Evolutionary conservation across 2,888 invertebrate species (phyloP).

Genomic region (Erebia palarica): DNA sequence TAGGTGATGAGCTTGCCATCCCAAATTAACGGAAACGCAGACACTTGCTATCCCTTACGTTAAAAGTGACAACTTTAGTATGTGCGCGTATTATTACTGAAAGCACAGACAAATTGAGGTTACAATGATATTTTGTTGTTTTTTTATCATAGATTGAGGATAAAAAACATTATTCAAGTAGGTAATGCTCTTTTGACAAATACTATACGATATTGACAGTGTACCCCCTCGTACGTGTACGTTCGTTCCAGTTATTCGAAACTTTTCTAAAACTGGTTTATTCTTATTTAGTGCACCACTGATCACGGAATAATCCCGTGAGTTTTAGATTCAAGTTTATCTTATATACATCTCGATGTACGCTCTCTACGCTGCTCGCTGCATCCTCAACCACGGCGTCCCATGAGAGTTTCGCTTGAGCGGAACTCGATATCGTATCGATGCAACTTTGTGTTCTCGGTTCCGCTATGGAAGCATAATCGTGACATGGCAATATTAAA

Average conservation of each 20-base stretch:
- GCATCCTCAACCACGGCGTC: slow-evolving; percentile 61
- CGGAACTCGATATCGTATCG: slow-evolving; percentile 49
- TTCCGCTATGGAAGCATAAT: slow-evolving; percentile 37
- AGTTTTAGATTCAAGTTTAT: slow-evolving; percentile 60
- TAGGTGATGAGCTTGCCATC: slow-evolving; percentile 30
- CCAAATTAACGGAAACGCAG: slow-evolving; percentile 31
- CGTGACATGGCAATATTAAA: slow-evolving; percentile 32
- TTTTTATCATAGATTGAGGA: too few species aligned
- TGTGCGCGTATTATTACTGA: slow-evolving; percentile 20
- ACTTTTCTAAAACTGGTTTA: slow-evolving; percentile 13
- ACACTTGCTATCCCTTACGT: slow-evolving; percentile 24
- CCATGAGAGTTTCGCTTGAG: slow-evolving; percentile 48
- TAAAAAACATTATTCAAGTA: too few species aligned
- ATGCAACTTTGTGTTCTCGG: slow-evolving; percentile 38
- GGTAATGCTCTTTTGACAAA: too few species aligned
- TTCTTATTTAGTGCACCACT: slow-evolving; percentile 52
- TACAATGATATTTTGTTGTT: too few species aligned
- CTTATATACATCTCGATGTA: slow-evolving; percentile 63
- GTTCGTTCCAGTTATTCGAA: too few species aligned
- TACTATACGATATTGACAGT: too few species aligned
- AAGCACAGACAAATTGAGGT: slow-evolving; percentile 10
- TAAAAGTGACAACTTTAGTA: slow-evolving; percentile 36
- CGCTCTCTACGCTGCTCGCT: slow-evolving; percentile 43
- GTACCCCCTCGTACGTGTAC: too few species aligned
- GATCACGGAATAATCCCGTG: slow-evolving; percentile 64